Evolutionary conservation across 2,888 invertebrate species (phyloP), one percentile per base, ranked within the genome.

Genomic region (Antheraea assamensis): DNA sequence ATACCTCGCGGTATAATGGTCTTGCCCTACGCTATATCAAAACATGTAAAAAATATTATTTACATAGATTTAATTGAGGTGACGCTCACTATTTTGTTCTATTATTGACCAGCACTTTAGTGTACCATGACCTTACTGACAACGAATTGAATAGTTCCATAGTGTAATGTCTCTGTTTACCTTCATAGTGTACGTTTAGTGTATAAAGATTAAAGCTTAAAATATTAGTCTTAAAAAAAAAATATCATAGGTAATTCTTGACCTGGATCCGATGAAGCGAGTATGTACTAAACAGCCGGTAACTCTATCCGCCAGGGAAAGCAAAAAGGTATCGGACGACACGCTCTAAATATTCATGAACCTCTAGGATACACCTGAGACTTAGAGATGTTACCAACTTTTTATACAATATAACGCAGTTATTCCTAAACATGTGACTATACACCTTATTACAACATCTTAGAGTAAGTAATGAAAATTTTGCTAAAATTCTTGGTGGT

Each of bases 261-360:
- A 68, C 68, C 68, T 35, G 19, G 68, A 35, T 68, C 35, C 31
- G 35, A 8, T 15, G 30, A 64, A 68, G 66, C 31, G 35, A 31
- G 42, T 42, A 27, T 30, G 61, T 70, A 42, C 55, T 70, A 42
- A 5, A 30, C 70, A 73, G 58, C 19, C 27, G 47, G 52, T 52
- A 55, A 71, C 73, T 52, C 66, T 55, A 52, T 49, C 49, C 30
- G 7, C 2, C 8, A 21, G 71, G 66, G 52, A 58, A 31, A n/a
- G 74, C 74, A 61, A 75, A 64, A 75, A 76, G 72, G 72, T 71
- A 74, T 27, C 74, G 27, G 52, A 30, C 64, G 75, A 82, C 83
- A 83, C 81, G 83, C 76, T 74, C 78, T 84, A 78, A 81, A 84
- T 83, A 84, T 83, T 83, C 81, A 84, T 83, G 79, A 83, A 76